These are phyloP conservation scores for Semicossyphus pulcher DNA, from an alignment of 2,113 vertebrate genomes.

Conservation along the genomic window DNA sequence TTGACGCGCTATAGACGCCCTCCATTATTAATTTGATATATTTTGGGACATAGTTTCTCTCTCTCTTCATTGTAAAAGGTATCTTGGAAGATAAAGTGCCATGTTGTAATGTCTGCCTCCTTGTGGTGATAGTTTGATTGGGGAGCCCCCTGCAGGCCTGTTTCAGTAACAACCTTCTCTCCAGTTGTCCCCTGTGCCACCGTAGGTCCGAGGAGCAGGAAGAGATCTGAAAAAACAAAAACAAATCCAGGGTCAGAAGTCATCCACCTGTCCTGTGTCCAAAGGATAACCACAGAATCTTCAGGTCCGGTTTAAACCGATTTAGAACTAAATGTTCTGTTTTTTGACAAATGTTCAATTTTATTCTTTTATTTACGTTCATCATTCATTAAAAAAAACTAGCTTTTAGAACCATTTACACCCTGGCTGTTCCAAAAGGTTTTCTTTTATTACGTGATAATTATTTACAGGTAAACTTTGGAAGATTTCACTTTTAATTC, in stretches of 20 bases:
- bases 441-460: too few species aligned
- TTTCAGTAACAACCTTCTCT: conserved; percentile 97
- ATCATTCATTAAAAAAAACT: too few species aligned
- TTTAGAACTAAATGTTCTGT: too few species aligned
- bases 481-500: too few species aligned
- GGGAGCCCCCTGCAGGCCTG: conserved; percentile 74
- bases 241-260: background rate
- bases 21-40: conserved; percentile 57
- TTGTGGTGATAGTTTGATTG: conserved; percentile 82
- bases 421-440: too few species aligned
- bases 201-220: conserved; percentile 90
- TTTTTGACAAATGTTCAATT: too few species aligned
- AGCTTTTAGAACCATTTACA: too few species aligned
- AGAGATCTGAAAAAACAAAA: conserved; percentile 85
- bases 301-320: too few species aligned
- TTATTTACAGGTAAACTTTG: too few species aligned
- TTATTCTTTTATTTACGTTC: too few species aligned
- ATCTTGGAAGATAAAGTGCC: conserved; percentile 97
- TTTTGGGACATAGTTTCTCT: conserved; percentile 43
- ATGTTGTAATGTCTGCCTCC: conserved; percentile 87
- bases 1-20: conserved; percentile 84
- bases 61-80: conserved; percentile 70
- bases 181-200: conserved; percentile 91
- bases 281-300: background rate
- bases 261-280: background rate